Percentiles rank a stretch among this genome's conserved stretches.
Evolutionary conservation across 2,797 vertebrate genomes (phyloP).

Genomic region (Onychomys arenicola): DNA sequence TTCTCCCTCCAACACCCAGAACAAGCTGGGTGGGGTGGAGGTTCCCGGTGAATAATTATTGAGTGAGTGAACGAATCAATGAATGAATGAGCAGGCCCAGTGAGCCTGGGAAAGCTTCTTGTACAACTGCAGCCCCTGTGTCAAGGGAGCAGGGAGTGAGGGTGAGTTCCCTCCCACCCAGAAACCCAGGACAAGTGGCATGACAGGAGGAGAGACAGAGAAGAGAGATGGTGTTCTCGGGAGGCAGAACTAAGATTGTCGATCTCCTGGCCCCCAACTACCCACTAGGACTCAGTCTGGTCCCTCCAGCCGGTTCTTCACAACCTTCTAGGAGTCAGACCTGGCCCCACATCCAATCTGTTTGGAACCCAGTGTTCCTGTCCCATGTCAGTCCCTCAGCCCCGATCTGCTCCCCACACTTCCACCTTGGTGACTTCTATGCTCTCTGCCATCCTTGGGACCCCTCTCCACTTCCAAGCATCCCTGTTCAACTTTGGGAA

Average conservation of each 20-base stretch:
- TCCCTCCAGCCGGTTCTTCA: not conserved
- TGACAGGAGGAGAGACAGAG: not conserved
- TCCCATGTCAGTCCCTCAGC: not conserved
- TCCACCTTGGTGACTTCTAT: not conserved
- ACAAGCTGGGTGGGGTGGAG: not conserved
- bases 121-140: not conserved
- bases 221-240: not conserved
- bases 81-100: not conserved
- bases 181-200: not conserved
- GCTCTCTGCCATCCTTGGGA: not conserved
- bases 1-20: not conserved
- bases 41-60: not conserved
- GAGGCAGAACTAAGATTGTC: not conserved
- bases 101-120: not conserved
- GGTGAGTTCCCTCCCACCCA: not conserved
- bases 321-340: not conserved
- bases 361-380: not conserved
- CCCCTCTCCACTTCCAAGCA: not conserved
- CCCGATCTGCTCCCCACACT: not conserved
- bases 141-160: not conserved
- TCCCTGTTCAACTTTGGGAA: not conserved
- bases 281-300: not conserved
- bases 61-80: not conserved
- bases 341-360: not conserved
- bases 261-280: not conserved